Percentiles rank a stretch among this genome's conserved stretches.
Conservation (phyloP, 2,113 vertebrate genomes). For the Plectropomus leopardus region DNA sequence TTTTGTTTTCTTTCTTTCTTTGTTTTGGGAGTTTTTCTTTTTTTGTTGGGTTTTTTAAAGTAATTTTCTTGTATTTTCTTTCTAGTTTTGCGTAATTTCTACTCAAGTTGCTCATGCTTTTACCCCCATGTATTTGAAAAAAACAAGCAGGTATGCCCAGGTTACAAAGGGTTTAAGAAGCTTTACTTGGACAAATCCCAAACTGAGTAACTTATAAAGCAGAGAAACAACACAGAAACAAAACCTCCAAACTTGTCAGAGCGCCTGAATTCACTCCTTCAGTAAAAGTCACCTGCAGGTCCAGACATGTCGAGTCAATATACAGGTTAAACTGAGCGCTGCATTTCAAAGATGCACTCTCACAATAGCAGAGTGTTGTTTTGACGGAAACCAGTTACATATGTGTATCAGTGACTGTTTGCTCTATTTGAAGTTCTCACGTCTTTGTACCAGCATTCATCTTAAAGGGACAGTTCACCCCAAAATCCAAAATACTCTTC, state of each 20-base stretch:
- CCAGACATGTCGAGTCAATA: constrained; percentile 41
- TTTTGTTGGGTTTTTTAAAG: too few relatives aligned
- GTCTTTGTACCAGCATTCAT: background rate
- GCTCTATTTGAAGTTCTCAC: background rate
- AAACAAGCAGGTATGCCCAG: too few relatives aligned
- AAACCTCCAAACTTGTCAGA: background rate
- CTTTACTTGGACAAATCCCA: constrained; percentile 15
- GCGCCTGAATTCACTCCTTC: background rate
- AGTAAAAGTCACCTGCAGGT: constrained; percentile 46
- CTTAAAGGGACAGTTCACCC: too few relatives aligned
- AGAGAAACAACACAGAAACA: background rate
- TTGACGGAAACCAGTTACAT: background rate
- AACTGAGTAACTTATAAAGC: background rate
- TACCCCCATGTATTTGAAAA: too few relatives aligned
- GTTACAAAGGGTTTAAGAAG: too few relatives aligned
- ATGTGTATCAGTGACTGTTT: constrained; percentile 2
- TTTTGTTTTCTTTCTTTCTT: too few relatives aligned
- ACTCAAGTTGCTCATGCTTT: too few relatives aligned
- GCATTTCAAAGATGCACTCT: constrained; percentile 31
- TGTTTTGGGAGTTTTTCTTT: too few relatives aligned
- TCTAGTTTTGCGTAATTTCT: too few relatives aligned
- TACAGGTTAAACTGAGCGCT: constrained; percentile 33
- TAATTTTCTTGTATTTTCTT: too few relatives aligned
- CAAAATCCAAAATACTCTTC: too few relatives aligned
- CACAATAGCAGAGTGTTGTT: background rate